These are phyloP conservation scores for Aplodontia rufa DNA, from an alignment of 2,113 vertebrate species.

Conservation along the genomic window DNA sequence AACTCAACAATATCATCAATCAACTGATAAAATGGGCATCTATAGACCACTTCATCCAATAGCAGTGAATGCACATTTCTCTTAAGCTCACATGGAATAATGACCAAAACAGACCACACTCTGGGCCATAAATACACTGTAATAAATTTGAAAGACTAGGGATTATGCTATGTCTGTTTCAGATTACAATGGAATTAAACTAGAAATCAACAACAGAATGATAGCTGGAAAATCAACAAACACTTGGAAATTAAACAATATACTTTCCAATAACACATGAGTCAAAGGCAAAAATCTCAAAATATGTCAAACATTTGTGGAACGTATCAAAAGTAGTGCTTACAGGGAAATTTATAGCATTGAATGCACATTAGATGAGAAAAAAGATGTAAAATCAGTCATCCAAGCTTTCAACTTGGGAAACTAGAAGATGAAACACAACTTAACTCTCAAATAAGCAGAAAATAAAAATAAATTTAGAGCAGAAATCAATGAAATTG, in stretches of 20 bases:
- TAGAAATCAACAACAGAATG: not conserved
- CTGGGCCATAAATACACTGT: not conserved
- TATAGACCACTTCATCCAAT: not conserved
- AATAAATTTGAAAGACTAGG: not conserved
- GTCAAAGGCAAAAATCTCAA: not conserved
- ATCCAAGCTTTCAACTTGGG: not conserved
- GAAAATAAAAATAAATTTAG: not conserved
- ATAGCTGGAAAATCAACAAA: not conserved
- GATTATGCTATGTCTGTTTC: not conserved
- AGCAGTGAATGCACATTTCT: not conserved
- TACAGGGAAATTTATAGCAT: not conserved
- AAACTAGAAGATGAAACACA: not conserved
- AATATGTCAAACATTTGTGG: not conserved
- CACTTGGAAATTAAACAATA: not conserved
- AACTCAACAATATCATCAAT: not conserved
- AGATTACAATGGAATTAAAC: not conserved
- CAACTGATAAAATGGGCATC: not conserved
- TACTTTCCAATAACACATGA: not conserved
- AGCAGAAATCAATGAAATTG: conserved; percentile 10
- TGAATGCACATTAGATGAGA: not conserved
- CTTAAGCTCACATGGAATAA: not conserved
- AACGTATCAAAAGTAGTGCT: not conserved
- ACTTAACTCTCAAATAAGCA: not conserved
- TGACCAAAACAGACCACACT: not conserved
- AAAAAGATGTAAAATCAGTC: not conserved